These are phyloP conservation scores for Tichodroma muraria DNA, from an alignment of 2,113 vertebrate genomes.

Conservation along the genomic window DNA sequence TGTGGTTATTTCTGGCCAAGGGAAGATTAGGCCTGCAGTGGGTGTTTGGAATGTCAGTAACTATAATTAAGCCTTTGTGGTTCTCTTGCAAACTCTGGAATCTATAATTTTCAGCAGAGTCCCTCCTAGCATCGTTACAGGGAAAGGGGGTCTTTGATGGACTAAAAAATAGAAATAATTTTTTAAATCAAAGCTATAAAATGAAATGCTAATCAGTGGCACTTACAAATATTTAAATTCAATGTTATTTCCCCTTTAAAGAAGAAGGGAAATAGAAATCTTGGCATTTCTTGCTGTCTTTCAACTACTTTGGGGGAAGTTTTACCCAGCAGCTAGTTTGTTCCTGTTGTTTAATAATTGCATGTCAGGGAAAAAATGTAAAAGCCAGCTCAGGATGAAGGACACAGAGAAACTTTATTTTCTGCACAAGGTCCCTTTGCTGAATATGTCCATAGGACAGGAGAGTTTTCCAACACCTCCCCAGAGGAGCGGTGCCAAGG, in stretches of 20 bases:
- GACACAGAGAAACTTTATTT: slow-evolving; percentile 43
- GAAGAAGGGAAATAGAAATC: not conserved
- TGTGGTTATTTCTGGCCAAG: slow-evolving; percentile 78
- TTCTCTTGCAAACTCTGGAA: not conserved
- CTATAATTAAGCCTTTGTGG: slow-evolving; percentile 49
- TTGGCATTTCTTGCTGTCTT: not conserved
- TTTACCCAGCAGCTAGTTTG: slow-evolving; percentile 12
- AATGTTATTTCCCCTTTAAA: not conserved
- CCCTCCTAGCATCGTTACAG: not conserved
- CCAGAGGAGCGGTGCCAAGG: not conserved
- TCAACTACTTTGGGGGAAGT: not conserved
- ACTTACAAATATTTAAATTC: slow-evolving; percentile 56
- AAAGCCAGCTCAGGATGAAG: not conserved
- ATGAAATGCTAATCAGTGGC: slow-evolving; percentile 29
- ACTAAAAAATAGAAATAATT: not conserved
- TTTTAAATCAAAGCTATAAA: slow-evolving; percentile 43
- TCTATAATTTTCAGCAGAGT: slow-evolving; percentile 38
- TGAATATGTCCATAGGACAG: not conserved
- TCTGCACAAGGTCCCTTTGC: not conserved
- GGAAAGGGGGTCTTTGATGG: slow-evolving; percentile 37
- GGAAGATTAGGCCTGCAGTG: slow-evolving; percentile 63
- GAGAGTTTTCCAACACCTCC: not conserved
- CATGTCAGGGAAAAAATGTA: not conserved
- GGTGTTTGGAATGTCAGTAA: slow-evolving; percentile 30
- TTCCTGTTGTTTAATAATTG: slow-evolving; percentile 16